Conservation (phyloP, 2,797 vertebrate genomes). For the Leuciscus waleckii region DNA sequence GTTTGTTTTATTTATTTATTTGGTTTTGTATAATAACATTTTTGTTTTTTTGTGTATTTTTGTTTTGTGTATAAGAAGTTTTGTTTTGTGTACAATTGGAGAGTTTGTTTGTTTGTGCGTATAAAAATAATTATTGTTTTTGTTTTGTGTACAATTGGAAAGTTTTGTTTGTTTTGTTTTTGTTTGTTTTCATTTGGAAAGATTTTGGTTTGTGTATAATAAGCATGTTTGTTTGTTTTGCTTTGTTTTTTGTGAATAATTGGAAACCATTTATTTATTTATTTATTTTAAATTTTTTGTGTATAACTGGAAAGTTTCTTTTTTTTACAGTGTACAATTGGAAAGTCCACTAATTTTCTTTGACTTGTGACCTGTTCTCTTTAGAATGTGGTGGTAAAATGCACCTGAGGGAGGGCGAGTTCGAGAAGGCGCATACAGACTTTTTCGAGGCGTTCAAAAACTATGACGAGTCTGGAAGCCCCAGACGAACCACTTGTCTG, state of each 20-base stretch:
- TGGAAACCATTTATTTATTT: neutral
- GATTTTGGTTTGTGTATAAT: neutral
- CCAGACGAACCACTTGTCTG: slow-evolving; percentile 97
- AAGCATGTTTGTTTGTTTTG: neutral
- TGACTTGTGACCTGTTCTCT: slow-evolving; percentile 24
- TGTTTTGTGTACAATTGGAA: neutral
- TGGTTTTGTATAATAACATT: too few relatives aligned
- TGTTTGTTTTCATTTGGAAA: neutral
- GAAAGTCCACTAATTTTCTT: neutral
- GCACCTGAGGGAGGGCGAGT: slow-evolving; percentile 99
- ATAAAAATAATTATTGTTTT: too few relatives aligned
- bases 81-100: too few relatives aligned
- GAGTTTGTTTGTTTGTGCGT: neutral
- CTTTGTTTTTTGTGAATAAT: neutral
- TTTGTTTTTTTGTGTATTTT: neutral
- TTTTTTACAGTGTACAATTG: too few relatives aligned
- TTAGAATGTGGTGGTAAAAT: slow-evolving; percentile 99
- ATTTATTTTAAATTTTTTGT: too few relatives aligned
- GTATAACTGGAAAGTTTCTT: neutral
- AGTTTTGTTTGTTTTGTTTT: neutral
- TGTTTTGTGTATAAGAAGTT: neutral
- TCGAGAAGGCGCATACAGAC: slow-evolving; percentile 99
- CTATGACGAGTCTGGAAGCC: slow-evolving; percentile 99
- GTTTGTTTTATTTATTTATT: neutral
- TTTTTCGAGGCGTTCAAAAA: slow-evolving; percentile 99